Evolutionary conservation across 2,113 vertebrate species (phyloP).

Genomic region (Mustelus asterias): DNA sequence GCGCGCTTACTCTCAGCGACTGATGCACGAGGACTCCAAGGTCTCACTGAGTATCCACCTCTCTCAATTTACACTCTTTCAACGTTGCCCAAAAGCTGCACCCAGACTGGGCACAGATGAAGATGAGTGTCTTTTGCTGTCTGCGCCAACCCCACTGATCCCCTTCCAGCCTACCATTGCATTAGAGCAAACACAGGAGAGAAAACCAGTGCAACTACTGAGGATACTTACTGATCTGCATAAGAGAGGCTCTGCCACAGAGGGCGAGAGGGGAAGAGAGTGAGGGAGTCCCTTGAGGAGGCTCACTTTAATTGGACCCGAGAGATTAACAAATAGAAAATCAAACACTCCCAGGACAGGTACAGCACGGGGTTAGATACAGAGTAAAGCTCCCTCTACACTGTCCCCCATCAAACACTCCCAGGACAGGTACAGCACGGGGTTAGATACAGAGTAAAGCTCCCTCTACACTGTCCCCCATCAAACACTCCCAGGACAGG

Average conservation of each 20-base stretch:
- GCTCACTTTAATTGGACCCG: background rate
- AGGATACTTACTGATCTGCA: no score
- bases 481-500: no score
- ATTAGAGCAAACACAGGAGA: no score
- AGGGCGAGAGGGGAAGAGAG: background rate
- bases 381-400: background rate
- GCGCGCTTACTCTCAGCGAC: no score
- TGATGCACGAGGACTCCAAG: no score
- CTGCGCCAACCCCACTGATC: background rate
- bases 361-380: no score
- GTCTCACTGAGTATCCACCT: no score
- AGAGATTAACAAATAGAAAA: background rate
- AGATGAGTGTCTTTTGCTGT: background rate
- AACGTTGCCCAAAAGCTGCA: no score
- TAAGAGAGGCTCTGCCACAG: no score
- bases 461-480: no score
- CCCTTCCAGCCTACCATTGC: no score
- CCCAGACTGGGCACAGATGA: background rate
- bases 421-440: background rate
- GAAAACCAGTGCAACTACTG: no score
- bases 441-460: background rate
- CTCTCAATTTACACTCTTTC: background rate
- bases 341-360: background rate
- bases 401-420: background rate
- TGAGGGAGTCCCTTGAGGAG: background rate